Base-by-base conservation (phyloP, 92 coral and sea anemone genomes). In the Epizoanthus scotinus region DNA sequence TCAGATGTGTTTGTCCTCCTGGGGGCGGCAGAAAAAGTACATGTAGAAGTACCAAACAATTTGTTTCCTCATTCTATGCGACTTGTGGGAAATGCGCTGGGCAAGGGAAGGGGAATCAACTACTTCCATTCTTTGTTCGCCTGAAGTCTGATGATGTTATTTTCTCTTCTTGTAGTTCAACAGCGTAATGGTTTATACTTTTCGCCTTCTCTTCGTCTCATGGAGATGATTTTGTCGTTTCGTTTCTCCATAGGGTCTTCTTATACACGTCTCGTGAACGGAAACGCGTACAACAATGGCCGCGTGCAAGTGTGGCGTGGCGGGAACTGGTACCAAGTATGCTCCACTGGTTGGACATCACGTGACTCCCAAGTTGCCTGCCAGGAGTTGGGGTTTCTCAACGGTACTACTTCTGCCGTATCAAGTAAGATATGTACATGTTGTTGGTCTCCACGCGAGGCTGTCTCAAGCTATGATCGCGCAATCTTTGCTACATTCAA, bases 281-380 rank as follows among this genome's bases (percentile, higher is more conserved):
- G 87, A n/a, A 44, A 66, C 5, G n/a, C 64, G 2, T 87, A 87
- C 82, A 50, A 74, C 25, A 28, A 29, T 13, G 97, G 94, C 50
- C 73, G 72, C 40, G 97, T 92, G 27, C 88, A 85, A 63, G 81
- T 92, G 4, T 92, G 89, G 70, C 66, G 82, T 31, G 82, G 85
- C 78, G 90, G 85, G 27, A 78, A 52, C 68, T 92, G 97, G 97
- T 74, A 88, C 31, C 85, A 82, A 55, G 92, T 92, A 29, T 92
- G 97, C 38, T 79, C 79, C 2, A 83, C 64, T 9, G 90, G 89
- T n/a, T 92, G 97, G 97, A 74, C 84, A 21, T 40, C 72, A 59
- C 60, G 64, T 40, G 86, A 69, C 60, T 73, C 97, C 1, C 27
- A 81, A 8, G 92, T 92, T 54, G 83, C 90, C n/a, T 92, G 97